A percentile compares a stretch with the other conserved stretches of the same genome.
Conservation (phyloP, 2,113 vertebrate species). For the Chaetura pelagica region DNA sequence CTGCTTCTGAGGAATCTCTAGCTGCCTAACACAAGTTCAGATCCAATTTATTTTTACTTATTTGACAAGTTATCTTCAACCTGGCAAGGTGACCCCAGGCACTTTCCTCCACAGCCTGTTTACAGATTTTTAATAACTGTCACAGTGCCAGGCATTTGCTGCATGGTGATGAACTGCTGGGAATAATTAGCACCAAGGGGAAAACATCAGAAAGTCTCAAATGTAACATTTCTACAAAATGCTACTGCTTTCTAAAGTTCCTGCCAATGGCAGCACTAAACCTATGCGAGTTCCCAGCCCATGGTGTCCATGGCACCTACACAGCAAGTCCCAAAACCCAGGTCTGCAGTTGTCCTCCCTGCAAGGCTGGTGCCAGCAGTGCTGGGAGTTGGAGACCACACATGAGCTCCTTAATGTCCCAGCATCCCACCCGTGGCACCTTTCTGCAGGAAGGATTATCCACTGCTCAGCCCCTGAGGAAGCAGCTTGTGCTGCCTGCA, state of each 20-base stretch:
- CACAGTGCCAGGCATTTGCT: not conserved
- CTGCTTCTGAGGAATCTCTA: not conserved
- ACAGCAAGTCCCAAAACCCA: not conserved
- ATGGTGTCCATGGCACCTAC: not conserved
- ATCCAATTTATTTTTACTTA: not conserved
- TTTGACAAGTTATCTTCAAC: not conserved
- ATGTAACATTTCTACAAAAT: not conserved
- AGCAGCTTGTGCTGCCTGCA: not conserved
- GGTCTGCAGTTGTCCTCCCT: not conserved
- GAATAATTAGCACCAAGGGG: not conserved
- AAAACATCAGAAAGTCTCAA: slow-evolving; percentile 13
- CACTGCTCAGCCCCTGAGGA: fast-evolving
- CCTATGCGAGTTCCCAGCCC: fast-evolving
- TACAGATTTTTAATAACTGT: slow-evolving; percentile 26
- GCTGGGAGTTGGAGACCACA: not conserved
- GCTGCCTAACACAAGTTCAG: not conserved
- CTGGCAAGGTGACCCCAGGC: not conserved
- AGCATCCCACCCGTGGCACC: fast-evolving
- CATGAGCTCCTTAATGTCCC: fast-evolving
- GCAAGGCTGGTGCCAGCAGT: fast-evolving
- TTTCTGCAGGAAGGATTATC: not conserved
- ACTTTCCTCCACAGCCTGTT: not conserved
- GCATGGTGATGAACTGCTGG: not conserved
- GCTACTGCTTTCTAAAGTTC: not conserved
- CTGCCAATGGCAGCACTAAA: not conserved